Base-by-base conservation (phyloP, 2,888 invertebrate species). In the Strigamia maritima region DNA sequence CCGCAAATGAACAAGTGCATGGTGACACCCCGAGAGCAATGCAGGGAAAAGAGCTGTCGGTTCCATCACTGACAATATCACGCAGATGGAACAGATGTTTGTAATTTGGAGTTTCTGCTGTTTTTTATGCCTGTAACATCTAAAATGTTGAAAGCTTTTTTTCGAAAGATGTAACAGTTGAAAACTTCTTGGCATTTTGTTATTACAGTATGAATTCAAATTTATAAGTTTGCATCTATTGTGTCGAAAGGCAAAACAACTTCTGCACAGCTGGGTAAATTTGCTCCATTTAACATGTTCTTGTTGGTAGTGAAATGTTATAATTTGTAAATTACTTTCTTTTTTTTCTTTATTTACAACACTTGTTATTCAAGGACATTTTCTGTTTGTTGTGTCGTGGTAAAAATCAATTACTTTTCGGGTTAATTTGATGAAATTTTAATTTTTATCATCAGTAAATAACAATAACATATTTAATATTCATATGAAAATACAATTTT, bases 1-100 rank as follows among this genome's bases (percentile, higher is more conserved):
- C 70, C 28, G 4, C 70, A 70, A 28, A 28, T 70, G 70, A 70
- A 70, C 70, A 70, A 70, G 70, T 70, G 70, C 70, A 28, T 28
- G 26, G 26, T 70, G 70, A 70, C 70, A 70, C 54, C 35, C 54
- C 70, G 70, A 28, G 26, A 70, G 70, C 70, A 28, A 70, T 70
- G 70, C 70, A 28, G 24, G 28, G 28, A 70, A 16, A 28, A 70
- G 28, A 70, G 70, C 70, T 70, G 70, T 70, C 70, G 28, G 19
- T 26, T 70, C 28, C 70, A 28, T 70, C 70, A 26, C 70, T 54
- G 28, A 70, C 26, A 28, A 70, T 28, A 26, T 3, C 28, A 26
- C 4, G 24, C 28, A 70, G 28, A 70, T 70, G 70, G 70, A 70
- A 28, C 70, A 70, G 70, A 70, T 70, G 70, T 70, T 28, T 70